phyloP scores from a whole-genome alignment of 1,140 invertebrate species.

The Trissolcus basalis region DNA sequence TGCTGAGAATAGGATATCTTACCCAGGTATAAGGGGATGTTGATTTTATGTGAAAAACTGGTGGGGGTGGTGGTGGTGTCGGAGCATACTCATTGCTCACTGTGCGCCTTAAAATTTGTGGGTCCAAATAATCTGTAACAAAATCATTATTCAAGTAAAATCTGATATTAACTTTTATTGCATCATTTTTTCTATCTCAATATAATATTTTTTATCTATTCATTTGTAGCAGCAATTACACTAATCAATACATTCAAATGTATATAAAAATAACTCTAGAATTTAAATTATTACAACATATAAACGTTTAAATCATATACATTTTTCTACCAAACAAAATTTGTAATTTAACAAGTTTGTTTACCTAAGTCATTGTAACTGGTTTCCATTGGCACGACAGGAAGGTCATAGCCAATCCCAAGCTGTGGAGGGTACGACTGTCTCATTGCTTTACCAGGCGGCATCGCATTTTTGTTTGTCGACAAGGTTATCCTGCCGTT shows the following conservation, averaged over 20 bases:
- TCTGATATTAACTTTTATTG: no score
- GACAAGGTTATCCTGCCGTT: conserved; percentile 76
- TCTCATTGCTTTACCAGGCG: conserved; percentile 45
- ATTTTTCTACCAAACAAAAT: no score
- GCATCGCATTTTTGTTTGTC: conserved; percentile 72
- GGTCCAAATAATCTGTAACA: conserved; percentile 67
- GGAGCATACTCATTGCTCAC: conserved; percentile 74
- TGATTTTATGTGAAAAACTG: conserved; percentile 70
- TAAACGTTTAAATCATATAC: no score
- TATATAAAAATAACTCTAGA: no score
- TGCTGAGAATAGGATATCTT: conserved; percentile 52
- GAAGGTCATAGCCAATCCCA: conserved; percentile 60
- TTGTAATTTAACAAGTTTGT: no score
- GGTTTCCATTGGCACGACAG: conserved; percentile 59
- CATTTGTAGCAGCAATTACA: no score
- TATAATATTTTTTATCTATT: no score
- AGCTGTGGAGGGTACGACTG: conserved; percentile 22
- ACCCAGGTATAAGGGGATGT: conserved; percentile 68
- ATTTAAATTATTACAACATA: no score
- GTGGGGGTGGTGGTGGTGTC: conserved; percentile 70
- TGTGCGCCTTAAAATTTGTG: conserved; percentile 68
- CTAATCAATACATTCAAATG: no score
- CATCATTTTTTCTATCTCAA: no score
- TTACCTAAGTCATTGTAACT: conserved; percentile 62
- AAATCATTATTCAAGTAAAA: no score